Conservation (phyloP, 2,888 invertebrate species). For the Drosophila nigricruria region DNA sequence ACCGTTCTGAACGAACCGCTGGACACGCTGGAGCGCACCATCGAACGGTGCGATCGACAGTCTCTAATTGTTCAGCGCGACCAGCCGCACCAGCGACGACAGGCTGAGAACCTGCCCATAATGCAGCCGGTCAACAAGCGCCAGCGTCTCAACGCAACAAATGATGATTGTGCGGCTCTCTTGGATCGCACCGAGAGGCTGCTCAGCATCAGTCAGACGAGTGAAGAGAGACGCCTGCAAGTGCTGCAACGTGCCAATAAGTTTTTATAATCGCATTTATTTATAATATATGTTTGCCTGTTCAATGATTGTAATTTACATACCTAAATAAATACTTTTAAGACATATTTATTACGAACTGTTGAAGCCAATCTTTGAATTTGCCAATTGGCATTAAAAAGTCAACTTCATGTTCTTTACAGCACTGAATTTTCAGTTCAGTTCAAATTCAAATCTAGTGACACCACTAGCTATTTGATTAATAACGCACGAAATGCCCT, state of each 20-base stretch:
- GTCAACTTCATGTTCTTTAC: neutral
- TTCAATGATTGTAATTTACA: neutral
- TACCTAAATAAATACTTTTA: neutral
- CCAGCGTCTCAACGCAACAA: neutral
- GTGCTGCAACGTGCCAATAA: conserved; percentile 41
- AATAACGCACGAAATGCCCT: too few relatives aligned
- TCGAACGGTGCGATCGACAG: conserved; percentile 8
- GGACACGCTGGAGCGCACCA: conserved; percentile 18
- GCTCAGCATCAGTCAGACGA: conserved; percentile 11
- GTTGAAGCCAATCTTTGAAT: too few relatives aligned
- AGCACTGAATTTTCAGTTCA: neutral
- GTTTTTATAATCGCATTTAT: conserved; percentile 27
- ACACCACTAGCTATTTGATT: too few relatives aligned
- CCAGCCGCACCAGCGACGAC: neutral
- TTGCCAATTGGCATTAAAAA: neutral
- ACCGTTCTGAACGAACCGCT: conserved; percentile 25
- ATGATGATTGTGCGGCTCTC: conserved; percentile 4
- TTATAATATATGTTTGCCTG: neutral
- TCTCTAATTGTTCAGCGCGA: neutral
- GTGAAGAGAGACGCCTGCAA: conserved; percentile 34
- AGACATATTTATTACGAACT: too few relatives aligned
- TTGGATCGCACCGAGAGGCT: conserved; percentile 29
- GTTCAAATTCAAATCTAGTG: neutral
- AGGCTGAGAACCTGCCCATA: conserved; percentile 24
- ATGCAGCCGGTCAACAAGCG: conserved; percentile 26